Evolutionary conservation across 1,140 invertebrate species (phyloP).

Genomic region (Ganaspis sp.): DNA sequence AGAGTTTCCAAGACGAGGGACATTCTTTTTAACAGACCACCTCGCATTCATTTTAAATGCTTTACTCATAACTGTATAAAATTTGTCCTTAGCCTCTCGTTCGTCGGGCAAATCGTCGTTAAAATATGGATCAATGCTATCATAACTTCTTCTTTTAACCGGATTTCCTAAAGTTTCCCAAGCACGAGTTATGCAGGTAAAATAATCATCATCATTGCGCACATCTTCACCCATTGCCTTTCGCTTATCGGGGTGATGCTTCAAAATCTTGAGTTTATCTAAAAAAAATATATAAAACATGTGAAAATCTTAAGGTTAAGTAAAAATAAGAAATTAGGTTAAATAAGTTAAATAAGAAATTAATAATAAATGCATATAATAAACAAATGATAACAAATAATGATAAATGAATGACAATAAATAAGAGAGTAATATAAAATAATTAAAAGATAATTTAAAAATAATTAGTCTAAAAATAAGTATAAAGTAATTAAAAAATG

Average conservation of each 20-base stretch:
- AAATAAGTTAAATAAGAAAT: too few species aligned
- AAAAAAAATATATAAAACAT: too few species aligned
- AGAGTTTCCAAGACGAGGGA: conserved; percentile 83
- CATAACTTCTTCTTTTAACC: conserved; percentile 90
- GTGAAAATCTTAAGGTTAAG: too few species aligned
- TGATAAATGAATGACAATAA: too few species aligned
- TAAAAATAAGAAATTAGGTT: too few species aligned
- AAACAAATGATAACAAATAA: too few species aligned
- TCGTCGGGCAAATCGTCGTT: conserved; percentile 90
- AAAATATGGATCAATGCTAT: conserved; percentile 97
- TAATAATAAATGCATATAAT: conserved; percentile 35
- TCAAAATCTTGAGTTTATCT: conserved; percentile 91
- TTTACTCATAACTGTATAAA: conserved; percentile 87
- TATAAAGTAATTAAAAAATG: too few species aligned
- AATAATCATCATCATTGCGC: conserved; percentile 94
- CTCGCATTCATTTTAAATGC: conserved; percentile 91
- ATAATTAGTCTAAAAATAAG: too few species aligned
- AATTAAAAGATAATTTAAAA: conserved; percentile 20
- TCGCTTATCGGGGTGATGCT: conserved; percentile 98
- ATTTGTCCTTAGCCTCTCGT: conserved; percentile 88
- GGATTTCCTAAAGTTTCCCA: conserved; percentile 93
- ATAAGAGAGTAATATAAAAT: conserved; percentile 21
- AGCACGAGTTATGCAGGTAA: conserved; percentile 99
- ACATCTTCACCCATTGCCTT: conserved; percentile 91
- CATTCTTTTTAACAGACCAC: conserved; percentile 93